Evolutionary conservation across 2,888 invertebrate species (phyloP).

Genomic region (Tryphoninae sp.): DNA sequence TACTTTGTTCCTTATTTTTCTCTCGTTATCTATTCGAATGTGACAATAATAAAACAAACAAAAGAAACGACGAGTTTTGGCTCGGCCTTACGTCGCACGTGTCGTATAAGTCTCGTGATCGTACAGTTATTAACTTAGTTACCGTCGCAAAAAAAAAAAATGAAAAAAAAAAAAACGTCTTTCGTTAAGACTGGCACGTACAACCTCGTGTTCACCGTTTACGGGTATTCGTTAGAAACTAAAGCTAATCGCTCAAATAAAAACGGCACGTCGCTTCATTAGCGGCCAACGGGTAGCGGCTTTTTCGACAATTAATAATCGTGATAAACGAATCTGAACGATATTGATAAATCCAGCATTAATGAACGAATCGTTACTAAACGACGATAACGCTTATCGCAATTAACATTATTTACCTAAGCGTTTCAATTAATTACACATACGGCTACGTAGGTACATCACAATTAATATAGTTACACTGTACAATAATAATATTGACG

Average conservation of each 20-base stretch:
- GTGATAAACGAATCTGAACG: constrained; percentile 50
- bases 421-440: constrained; percentile 70
- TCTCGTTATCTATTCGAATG: constrained; percentile 18
- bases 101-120: constrained; percentile 24
- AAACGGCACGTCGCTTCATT: constrained; percentile 19
- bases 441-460: constrained; percentile 80
- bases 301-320: constrained; percentile 19
- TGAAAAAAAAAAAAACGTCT: constrained; percentile 20
- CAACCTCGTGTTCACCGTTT: constrained; percentile 70
- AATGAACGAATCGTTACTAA: constrained; percentile 65
- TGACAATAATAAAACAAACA: constrained; percentile 26
- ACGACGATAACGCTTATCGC: constrained; percentile 65
- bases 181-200: constrained; percentile 75
- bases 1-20: constrained; percentile 6
- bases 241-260: constrained; percentile 64
- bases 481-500: constrained; percentile 74
- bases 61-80: constrained; percentile 64
- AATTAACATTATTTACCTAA: constrained; percentile 44
- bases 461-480: constrained; percentile 81
- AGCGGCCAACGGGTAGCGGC: constrained; percentile 3
- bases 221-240: constrained; percentile 60
- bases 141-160: constrained; percentile 18
- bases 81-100: constrained; percentile 44
- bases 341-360: constrained; percentile 54
- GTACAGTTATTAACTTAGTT: constrained; percentile 42